phyloP scores from a whole-genome alignment of 1,140 invertebrate species.

The Trinorchestia longiramus region DNA sequence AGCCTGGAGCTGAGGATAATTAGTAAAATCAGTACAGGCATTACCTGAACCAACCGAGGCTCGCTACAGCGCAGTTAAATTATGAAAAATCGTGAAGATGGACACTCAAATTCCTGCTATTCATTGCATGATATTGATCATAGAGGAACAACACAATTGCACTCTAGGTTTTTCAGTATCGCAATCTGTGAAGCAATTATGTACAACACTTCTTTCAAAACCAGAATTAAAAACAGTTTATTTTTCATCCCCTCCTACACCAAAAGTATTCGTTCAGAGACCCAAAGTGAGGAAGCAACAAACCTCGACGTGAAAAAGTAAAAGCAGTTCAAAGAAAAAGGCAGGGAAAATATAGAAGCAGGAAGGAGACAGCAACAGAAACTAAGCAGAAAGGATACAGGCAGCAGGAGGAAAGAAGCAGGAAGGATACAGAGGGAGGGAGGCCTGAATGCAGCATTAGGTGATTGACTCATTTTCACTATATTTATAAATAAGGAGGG shows the following conservation, averaged over 20 bases:
- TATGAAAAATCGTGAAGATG: neutral
- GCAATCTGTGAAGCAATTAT: neutral
- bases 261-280: no score
- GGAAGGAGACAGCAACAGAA: neutral
- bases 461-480: neutral
- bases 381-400: neutral
- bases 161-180: no score
- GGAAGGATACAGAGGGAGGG: neutral
- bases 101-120: neutral
- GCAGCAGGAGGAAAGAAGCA: neutral
- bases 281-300: no score
- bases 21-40: neutral
- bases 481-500: neutral
- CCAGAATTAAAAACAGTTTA: neutral
- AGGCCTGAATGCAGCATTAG: neutral
- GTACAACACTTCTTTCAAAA: neutral
- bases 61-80: neutral
- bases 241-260: no score
- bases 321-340: neutral
- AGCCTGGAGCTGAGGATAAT: neutral
- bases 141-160: neutral
- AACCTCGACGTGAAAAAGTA: neutral
- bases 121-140: neutral
- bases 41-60: neutral
- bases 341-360: neutral